Base-by-base conservation (phyloP, 2,888 invertebrate species). In the Trypoxylon attenuatum region DNA sequence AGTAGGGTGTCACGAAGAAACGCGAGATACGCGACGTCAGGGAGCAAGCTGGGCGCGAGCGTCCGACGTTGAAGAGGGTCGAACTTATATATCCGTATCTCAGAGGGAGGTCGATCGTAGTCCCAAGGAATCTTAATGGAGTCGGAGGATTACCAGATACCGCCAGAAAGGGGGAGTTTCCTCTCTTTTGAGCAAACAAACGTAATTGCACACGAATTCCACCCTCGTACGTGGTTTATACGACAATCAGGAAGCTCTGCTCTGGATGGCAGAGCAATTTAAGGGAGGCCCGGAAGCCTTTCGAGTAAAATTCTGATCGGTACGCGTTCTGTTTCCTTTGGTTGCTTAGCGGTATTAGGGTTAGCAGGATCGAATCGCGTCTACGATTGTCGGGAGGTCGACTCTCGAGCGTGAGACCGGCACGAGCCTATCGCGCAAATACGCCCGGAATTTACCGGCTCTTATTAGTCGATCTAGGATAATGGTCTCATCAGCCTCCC, bases 101-200 rank as follows among this genome's bases (percentile, higher is more conserved):
- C 59, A 61, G 69, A 65, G 66, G 66, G 62, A 71, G 80, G 73
- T 74, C 76, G 75, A 80, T 77, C 72, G 67, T 61, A 46, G 65
- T 66, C 69, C 66, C 57, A 38, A 74, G 76, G 80, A 80, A 82
- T 82, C 78, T 80, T 82, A 81, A 82, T 80, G 79, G 80, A 79
- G 61, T 67, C 62, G 22, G 60, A 64, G 72, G 75, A 81, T 80
- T 76, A 72, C 74, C 71, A 47, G 68, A 50, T 68, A 63, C 60
- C 52, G 49, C 52, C 46, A 47, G 52, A 51, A 39, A 22, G 59
- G 43, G 33, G 53, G 38, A 52, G 42, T 41, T 38, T 49, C 41
- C 45, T 57, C 69, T 43, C 62, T 50, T 66, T 47, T 53, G 58
- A 61, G 73, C 80, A 80, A 80, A 79, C 78, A 77, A 73, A 76